These are phyloP conservation scores for Channallabes apus DNA, from an alignment of 2,797 vertebrate species.

Conservation along the genomic window DNA sequence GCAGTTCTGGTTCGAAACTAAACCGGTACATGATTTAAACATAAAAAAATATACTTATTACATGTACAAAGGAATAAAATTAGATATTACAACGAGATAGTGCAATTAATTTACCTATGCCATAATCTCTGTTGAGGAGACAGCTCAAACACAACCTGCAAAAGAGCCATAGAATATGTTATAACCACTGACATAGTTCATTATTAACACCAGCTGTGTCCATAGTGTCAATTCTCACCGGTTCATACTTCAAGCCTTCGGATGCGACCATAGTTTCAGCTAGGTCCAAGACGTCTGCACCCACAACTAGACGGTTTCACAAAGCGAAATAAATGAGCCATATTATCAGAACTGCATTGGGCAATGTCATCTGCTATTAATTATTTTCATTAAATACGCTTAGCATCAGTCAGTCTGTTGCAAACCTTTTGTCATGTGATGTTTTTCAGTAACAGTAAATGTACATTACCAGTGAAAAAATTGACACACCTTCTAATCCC, in stretches of 20 bases:
- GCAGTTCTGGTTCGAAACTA: not conserved
- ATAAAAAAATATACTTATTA: not conserved
- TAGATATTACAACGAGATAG: not conserved
- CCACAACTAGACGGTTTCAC: constrained; percentile 78
- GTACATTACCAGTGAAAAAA: not conserved
- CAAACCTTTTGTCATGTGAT: not conserved
- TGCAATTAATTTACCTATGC: constrained; percentile 84
- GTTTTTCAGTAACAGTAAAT: not conserved
- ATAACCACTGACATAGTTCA: not conserved
- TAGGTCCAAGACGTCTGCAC: constrained; percentile 94
- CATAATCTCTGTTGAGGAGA: constrained; percentile 87
- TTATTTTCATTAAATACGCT: not conserved
- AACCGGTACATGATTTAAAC: not conserved
- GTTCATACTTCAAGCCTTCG: constrained; percentile 90
- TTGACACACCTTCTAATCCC: too few species aligned
- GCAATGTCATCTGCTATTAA: not conserved
- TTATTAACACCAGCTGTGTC: not conserved
- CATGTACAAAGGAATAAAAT: not conserved
- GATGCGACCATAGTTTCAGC: constrained; percentile 96
- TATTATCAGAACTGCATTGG: not conserved
- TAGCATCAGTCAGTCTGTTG: not conserved
- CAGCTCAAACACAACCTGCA: constrained; percentile 91
- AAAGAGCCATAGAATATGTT: constrained; percentile 41
- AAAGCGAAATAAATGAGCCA: not conserved
- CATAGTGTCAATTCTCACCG: constrained; percentile 75